Conservation (phyloP, 1,140 invertebrate species). For the Sarcophaga peregrina region DNA sequence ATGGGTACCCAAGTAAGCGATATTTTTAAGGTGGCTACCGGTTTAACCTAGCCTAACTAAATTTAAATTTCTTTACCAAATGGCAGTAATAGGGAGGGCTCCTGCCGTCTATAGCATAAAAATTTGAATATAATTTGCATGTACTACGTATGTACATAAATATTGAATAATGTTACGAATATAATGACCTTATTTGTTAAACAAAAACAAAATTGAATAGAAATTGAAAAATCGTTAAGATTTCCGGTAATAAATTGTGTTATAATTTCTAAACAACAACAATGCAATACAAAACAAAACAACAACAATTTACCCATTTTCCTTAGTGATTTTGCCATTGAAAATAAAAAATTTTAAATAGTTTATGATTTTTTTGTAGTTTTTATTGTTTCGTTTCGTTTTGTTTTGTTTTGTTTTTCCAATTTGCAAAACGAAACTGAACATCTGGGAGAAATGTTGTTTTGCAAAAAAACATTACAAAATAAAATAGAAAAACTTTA, state of each 20-base stretch:
- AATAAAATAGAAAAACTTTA: neutral
- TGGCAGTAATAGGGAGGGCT: too few species aligned
- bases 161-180: too few species aligned
- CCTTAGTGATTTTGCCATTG: neutral
- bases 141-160: too few species aligned
- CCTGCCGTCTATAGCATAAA: too few species aligned
- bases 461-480: neutral
- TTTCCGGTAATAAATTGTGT: conserved; percentile 22
- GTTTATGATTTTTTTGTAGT: neutral
- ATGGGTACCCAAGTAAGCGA: too few species aligned
- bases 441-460: neutral
- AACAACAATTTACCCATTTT: conserved; percentile 11
- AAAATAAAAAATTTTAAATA: neutral
- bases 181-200: too few species aligned
- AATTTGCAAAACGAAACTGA: conserved; percentile 17
- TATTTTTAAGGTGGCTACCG: too few species aligned
- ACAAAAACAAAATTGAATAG: too few species aligned
- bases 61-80: too few species aligned
- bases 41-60: too few species aligned
- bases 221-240: neutral
- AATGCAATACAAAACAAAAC: neutral
- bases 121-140: too few species aligned
- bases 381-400: neutral
- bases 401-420: neutral
- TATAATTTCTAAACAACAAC: neutral